Percentiles rank a stretch among this genome's conserved stretches.
phyloP scores from a whole-genome alignment of 2,888 invertebrate species.

The Metopia argyrocephala region DNA sequence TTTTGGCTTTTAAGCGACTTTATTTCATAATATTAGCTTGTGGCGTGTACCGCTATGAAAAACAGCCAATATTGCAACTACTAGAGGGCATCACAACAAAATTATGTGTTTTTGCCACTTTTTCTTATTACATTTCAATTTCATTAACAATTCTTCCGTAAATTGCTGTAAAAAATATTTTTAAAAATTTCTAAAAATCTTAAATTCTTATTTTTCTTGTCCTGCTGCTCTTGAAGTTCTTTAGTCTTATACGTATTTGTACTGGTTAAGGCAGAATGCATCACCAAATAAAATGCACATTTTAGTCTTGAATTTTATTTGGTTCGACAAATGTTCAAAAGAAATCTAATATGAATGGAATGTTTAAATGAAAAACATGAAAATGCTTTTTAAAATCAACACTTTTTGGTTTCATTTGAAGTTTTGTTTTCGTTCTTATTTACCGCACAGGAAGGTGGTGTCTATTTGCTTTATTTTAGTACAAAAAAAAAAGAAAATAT shows the following conservation, averaged over 20 bases:
- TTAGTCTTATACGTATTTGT: neutral
- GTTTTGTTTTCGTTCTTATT: neutral
- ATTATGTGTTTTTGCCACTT: too few species aligned
- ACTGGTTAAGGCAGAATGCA: neutral
- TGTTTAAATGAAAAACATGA: constrained; percentile 16
- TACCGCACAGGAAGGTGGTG: neutral
- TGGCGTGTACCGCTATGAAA: too few species aligned
- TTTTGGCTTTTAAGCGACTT: too few species aligned
- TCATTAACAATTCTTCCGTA: too few species aligned
- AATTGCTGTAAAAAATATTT: too few species aligned
- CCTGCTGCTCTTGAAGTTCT: neutral
- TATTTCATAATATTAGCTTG: too few species aligned
- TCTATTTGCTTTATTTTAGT: neutral
- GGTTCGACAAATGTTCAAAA: neutral
- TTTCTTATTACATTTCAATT: too few species aligned
- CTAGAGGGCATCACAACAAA: too few species aligned
- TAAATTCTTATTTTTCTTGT: neutral
- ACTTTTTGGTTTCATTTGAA: neutral
- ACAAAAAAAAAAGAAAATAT: neutral
- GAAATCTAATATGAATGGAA: neutral
- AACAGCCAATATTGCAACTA: too few species aligned
- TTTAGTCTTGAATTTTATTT: neutral
- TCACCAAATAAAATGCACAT: constrained; percentile 24
- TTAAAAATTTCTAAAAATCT: too few species aligned
- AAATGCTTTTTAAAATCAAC: constrained; percentile 26